These are phyloP conservation scores for Eumaeus atala DNA, from an alignment of 1,140 invertebrate species.

Conservation along the genomic window DNA sequence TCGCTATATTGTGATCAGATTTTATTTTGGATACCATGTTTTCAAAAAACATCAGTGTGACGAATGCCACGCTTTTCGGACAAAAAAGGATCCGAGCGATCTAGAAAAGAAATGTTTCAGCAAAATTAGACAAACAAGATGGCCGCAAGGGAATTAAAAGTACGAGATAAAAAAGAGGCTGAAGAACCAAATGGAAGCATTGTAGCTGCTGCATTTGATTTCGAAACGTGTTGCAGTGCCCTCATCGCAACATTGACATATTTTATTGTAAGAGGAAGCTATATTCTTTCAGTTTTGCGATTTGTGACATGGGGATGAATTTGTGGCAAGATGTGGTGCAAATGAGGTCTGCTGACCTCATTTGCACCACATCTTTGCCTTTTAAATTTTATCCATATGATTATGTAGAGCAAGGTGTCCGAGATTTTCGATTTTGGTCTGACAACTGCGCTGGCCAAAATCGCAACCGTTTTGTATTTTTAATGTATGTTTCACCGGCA, in stretches of 20 bases:
- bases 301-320: background rate
- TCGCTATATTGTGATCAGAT: slow-evolving; percentile 8
- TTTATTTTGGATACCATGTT: background rate
- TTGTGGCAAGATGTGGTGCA: background rate
- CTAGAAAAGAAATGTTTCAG: slow-evolving; percentile 4
- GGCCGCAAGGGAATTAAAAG: slow-evolving; percentile 17
- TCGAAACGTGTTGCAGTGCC: no score
- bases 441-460: no score
- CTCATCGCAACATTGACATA: no score
- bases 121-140: slow-evolving; percentile 10
- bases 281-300: background rate
- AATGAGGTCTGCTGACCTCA: background rate
- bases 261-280: no score
- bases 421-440: background rate
- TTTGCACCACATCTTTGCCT: no score
- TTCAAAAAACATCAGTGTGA: slow-evolving; percentile 11
- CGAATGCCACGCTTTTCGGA: background rate
- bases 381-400: background rate
- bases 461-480: no score
- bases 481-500: no score
- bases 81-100: background rate
- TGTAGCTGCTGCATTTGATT: no score
- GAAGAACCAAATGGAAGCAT: slow-evolving; percentile 21
- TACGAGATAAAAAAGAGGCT: slow-evolving; percentile 21
- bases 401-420: background rate